Conservation (phyloP, 2,113 vertebrate genomes). For the Centropristis striata region DNA sequence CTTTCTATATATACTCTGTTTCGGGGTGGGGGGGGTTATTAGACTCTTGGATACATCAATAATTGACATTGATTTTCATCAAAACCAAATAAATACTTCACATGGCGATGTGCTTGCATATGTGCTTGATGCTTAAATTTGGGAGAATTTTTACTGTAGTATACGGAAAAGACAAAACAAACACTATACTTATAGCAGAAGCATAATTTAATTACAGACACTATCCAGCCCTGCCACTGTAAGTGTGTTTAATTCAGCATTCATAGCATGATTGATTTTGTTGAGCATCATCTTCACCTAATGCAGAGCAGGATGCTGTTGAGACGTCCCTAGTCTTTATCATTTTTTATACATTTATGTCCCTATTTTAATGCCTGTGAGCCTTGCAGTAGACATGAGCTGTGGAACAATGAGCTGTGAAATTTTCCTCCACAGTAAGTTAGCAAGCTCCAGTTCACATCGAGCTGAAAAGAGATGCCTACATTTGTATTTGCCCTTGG, state of each 20-base stretch:
- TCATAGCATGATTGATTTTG: not conserved
- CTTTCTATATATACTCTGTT: too few relatives aligned
- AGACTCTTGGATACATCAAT: too few relatives aligned
- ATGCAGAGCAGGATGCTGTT: not conserved
- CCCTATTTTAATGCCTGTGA: not conserved
- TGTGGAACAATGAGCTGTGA: not conserved
- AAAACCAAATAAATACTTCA: too few relatives aligned
- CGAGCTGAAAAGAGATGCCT: conserved; percentile 37
- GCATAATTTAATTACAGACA: too few relatives aligned
- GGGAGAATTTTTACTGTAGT: not conserved
- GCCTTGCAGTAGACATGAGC: not conserved
- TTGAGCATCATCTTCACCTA: not conserved
- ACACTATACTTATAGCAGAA: too few relatives aligned
- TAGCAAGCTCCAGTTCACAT: conserved; percentile 31
- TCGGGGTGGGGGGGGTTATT: too few relatives aligned
- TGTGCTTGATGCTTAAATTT: not conserved
- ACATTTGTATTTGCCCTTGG: conserved; percentile 19
- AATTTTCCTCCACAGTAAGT: conserved; percentile 2
- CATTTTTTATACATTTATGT: not conserved
- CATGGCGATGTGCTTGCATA: too few relatives aligned
- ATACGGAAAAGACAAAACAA: not conserved
- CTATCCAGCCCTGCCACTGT: too few relatives aligned
- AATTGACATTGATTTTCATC: too few relatives aligned
- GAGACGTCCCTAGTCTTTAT: too few relatives aligned
- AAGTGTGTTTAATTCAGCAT: not conserved